phyloP scores from a whole-genome alignment of 1,140 invertebrate species.

The Nasonia giraulti region DNA sequence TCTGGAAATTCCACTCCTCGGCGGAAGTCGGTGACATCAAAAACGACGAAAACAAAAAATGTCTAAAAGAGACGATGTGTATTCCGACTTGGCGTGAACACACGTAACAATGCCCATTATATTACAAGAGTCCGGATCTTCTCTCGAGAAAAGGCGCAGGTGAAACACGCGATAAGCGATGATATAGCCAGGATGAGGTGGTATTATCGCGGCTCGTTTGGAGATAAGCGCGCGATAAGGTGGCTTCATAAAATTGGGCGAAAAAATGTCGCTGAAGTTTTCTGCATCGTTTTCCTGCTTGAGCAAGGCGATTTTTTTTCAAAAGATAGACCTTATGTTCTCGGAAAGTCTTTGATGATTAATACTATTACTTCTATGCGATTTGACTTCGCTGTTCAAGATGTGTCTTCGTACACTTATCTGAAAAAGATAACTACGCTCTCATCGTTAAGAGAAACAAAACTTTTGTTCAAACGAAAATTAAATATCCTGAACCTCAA shows the following conservation, averaged over 20 bases:
- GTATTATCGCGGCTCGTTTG: constrained; percentile 14
- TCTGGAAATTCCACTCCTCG: neutral
- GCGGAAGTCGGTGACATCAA: neutral
- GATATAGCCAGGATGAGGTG: neutral
- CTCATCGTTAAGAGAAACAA: too few species aligned
- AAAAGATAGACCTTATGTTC: too few species aligned
- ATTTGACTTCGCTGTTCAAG: too few species aligned
- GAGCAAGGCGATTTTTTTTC: too few species aligned
- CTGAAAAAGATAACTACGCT: neutral
- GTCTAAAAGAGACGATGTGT: neutral
- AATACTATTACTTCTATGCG: too few species aligned
- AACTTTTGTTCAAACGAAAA: too few species aligned
- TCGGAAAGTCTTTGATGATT: too few species aligned
- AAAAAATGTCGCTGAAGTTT: constrained; percentile 23
- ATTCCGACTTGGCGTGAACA: neutral
- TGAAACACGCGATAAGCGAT: neutral
- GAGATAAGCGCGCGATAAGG: constrained; percentile 8
- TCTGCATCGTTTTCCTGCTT: neutral
- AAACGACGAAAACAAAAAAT: neutral
- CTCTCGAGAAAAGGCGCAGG: neutral
- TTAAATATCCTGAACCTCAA: too few species aligned
- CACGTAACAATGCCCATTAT: neutral
- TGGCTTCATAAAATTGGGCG: constrained; percentile 28
- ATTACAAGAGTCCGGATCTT: neutral
- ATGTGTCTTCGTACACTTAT: neutral